A percentile compares a stretch with the other conserved stretches of the same genome.
Evolutionary conservation across 2,888 invertebrate species (phyloP).

Genomic region (Drosophila quinaria): DNA sequence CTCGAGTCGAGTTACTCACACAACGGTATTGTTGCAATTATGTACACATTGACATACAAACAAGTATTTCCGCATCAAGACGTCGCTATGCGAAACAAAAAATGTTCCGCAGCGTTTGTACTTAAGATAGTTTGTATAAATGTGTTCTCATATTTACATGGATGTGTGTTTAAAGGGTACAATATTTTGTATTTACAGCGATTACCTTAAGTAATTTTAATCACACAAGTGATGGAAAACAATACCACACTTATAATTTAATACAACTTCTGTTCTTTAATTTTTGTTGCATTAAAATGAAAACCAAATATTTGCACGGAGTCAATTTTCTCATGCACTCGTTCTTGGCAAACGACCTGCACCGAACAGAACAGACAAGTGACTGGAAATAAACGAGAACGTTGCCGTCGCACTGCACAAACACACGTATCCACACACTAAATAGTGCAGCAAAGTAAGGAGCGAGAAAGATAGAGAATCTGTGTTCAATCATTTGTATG

Average conservation of each 20-base stretch:
- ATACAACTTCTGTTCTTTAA: not conserved
- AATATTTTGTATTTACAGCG: too few relatives aligned
- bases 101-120: conserved; percentile 29
- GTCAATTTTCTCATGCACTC: conserved; percentile 23
- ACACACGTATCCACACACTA: not conserved
- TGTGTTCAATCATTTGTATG: conserved; percentile 2
- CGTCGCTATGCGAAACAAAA: conserved; percentile 39
- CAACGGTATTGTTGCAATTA: conserved; percentile 1
- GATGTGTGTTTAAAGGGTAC: too few relatives aligned
- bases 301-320: conserved; percentile 7
- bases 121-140: conserved; percentile 13
- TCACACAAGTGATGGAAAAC: conserved; percentile 5
- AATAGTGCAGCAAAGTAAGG: conserved; percentile 16
- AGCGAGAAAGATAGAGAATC: conserved; percentile 18
- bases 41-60: not conserved
- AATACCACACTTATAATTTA: conserved; percentile 8
- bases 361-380: conserved; percentile 55
- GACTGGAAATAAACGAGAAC: conserved; percentile 53
- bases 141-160: too few relatives aligned
- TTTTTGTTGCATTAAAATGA: conserved; percentile 29
- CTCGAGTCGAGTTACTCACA: too few relatives aligned
- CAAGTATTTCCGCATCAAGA: conserved; percentile 47
- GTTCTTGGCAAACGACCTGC: conserved; percentile 41
- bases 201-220: not conserved
- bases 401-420: conserved; percentile 43